Evolutionary conservation across 2,888 invertebrate genomes (phyloP), one percentile per base, ranked within the genome.

Genomic region (Polydrusus pterygomalis): DNA sequence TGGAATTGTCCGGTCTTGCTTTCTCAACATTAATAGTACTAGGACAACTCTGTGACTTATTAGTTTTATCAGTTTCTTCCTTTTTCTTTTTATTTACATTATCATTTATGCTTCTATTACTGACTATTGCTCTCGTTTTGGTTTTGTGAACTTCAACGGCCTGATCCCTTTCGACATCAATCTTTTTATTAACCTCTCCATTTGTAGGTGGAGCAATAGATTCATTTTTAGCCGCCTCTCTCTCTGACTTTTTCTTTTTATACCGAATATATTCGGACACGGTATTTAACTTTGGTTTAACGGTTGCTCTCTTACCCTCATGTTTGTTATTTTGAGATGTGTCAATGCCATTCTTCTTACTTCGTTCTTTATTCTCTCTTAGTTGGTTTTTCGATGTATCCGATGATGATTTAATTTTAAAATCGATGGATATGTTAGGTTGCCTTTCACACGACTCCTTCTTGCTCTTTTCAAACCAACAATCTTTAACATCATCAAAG

Each of bases 401-500:
- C 25, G 5, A 25, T 25, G 25, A 25, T 5, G 25, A 5, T 25
- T 25, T 25, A 25, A 25, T 25, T 3, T 25, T 25, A 25, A 25
- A 25, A 25, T 25, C 25, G 25, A 25, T 25, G 18, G 17, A 47
- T n/a, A 30, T n/a, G 38, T 30, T 5, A 25, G 25, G 25, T 10
- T 62, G 11, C 30, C 58, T 69, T 25, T n/a, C 56, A n/a, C 1
- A 13, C 17, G 60, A 11, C 7, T 38, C 11, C 15, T 70, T 47
- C 45, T 58, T 60, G n/a, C 9, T 30, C 17, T 69, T 45, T 20
- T 68, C 49, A 38, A 70, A 70, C 70, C 70, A 75, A 20, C 43
- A 58, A 25, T 54, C 51, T 43, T 54, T 38, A 25, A 62, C 56
- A 9, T 67, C 45, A 65, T 74, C 74, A 65, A 72, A 76, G 45